Conservation (phyloP, 2,888 invertebrate species). For the Platycheirus rosarum region DNA sequence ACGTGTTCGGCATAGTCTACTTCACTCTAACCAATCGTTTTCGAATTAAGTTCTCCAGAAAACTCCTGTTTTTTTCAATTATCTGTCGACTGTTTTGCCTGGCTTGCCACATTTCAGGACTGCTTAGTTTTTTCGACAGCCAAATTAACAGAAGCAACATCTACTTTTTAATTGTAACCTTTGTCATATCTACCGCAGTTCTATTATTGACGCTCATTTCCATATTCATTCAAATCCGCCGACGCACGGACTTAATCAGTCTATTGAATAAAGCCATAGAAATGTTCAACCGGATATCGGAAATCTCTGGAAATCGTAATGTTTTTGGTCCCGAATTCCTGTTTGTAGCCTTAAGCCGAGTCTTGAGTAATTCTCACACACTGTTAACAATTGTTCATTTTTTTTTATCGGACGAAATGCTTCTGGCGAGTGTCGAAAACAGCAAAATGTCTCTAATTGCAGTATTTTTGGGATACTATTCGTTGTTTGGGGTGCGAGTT, state of each 20-base stretch:
- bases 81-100: background rate
- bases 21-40: background rate
- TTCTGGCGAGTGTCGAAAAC: no score
- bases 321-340: background rate
- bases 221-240: background rate
- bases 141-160: background rate
- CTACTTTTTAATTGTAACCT: background rate
- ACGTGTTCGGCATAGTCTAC: background rate
- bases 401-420: background rate
- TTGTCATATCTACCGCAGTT: background rate
- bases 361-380: background rate
- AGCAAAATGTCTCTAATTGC: no score
- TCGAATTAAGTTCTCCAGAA: background rate
- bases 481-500: background rate
- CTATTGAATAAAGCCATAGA: background rate
- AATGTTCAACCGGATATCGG: background rate
- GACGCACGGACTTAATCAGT: background rate
- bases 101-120: background rate
- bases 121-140: background rate
- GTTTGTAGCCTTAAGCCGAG: background rate
- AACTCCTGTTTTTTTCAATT: background rate
- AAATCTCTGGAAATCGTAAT: background rate
- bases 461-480: background rate
- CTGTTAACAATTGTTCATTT: background rate
- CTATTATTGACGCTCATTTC: background rate